Evolutionary conservation across 1,140 invertebrate genomes (phyloP).

Genomic region (Spodoptera litura): DNA sequence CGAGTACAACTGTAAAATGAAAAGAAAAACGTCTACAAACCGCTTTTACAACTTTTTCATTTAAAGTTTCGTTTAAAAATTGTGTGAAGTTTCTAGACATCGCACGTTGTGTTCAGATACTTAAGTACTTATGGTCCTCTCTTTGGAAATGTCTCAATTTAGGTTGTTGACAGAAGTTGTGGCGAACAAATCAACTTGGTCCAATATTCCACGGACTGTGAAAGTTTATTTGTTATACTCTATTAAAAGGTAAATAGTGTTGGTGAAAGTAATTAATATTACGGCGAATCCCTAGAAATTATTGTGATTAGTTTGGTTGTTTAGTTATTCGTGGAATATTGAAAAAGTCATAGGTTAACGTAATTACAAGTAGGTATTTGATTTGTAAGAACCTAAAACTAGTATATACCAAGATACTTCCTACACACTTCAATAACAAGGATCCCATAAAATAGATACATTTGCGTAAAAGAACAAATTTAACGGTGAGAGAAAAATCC

Average conservation of each 20-base stretch:
- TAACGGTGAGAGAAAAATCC: slow-evolving; percentile 31
- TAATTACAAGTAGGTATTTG: too few relatives aligned
- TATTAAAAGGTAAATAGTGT: slow-evolving; percentile 7
- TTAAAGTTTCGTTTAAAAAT: slow-evolving; percentile 44
- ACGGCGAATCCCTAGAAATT: neutral
- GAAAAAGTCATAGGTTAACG: too few relatives aligned
- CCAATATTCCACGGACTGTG: neutral
- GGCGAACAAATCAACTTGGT: neutral
- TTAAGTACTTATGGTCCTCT: slow-evolving; percentile 22
- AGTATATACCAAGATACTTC: too few relatives aligned
- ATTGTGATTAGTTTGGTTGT: neutral
- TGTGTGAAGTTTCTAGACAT: slow-evolving; percentile 39
- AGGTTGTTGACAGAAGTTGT: neutral
- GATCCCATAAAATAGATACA: neutral
- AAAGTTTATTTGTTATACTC: slow-evolving; percentile 3
- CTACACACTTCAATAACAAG: too few relatives aligned
- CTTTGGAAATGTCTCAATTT: neutral
- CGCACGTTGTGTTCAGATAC: slow-evolving; percentile 20
- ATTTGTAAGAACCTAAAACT: too few relatives aligned
- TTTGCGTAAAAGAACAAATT: slow-evolving; percentile 24
- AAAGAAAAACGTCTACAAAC: slow-evolving; percentile 33
- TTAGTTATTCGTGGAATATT: neutral
- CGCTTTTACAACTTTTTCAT: slow-evolving; percentile 43
- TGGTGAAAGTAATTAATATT: neutral
- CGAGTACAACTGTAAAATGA: slow-evolving; percentile 33